Percentiles rank a stretch among this genome's conserved stretches.
Evolutionary conservation across 2,888 invertebrate genomes (phyloP).

Genomic region (Eilema caniola): DNA sequence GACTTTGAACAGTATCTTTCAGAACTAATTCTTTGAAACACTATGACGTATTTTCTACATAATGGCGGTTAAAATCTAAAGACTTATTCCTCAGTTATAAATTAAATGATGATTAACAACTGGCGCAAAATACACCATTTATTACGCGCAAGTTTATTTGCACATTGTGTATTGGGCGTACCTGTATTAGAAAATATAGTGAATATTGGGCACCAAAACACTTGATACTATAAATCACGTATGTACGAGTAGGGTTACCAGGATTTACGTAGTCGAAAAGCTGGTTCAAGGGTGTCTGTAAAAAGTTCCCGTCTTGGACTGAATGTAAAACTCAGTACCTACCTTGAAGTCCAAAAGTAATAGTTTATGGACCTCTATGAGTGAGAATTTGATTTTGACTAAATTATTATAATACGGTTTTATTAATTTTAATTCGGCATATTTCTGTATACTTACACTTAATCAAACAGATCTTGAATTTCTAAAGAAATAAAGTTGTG

Average conservation of each 20-base stretch:
- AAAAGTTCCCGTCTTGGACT: neutral
- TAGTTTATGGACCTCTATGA: no score
- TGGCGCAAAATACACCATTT: neutral
- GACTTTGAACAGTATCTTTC: neutral
- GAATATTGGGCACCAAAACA: neutral
- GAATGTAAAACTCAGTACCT: neutral
- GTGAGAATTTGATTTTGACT: no score
- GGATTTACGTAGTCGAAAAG: no score
- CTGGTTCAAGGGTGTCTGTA: no score
- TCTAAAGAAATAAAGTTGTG: no score
- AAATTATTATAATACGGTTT: no score
- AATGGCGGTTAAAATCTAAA: neutral
- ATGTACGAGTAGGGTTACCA: slow-evolving; percentile 2
- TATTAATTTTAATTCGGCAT: no score
- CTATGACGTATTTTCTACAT: neutral
- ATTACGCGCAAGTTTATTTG: neutral
- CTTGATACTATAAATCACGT: neutral
- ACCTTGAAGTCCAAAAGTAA: no score
- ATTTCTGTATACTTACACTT: no score
- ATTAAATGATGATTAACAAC: slow-evolving; percentile 2
- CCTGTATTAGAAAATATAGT: neutral
- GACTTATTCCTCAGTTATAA: slow-evolving; percentile 1
- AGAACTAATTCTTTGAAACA: neutral
- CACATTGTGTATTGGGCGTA: neutral
- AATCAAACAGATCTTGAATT: no score